phyloP scores from a whole-genome alignment of 2,888 invertebrate species.

The Embidobia sp. region DNA sequence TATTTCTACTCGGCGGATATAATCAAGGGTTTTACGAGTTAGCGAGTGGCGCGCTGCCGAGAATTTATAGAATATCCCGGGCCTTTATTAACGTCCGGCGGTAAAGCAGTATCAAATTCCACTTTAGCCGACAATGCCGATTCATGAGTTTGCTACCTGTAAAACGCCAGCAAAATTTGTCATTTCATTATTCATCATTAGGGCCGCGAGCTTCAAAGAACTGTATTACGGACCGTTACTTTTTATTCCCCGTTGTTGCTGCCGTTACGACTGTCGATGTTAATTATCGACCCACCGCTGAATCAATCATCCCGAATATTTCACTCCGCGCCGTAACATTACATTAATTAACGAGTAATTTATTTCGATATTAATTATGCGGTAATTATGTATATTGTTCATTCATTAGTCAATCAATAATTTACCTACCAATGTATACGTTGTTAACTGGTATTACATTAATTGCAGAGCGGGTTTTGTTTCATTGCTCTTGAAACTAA shows the following conservation, averaged over 20 bases:
- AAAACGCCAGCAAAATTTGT: conserved; percentile 56
- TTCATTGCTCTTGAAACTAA: no score
- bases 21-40: conserved; percentile 63
- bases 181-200: conserved; percentile 58
- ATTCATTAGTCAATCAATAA: conserved; percentile 32
- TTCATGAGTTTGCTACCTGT: conserved; percentile 55
- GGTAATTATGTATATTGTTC: conserved; percentile 32
- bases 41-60: conserved; percentile 36
- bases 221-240: conserved; percentile 21
- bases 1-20: conserved; percentile 63
- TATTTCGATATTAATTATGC: conserved; percentile 45
- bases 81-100: conserved; percentile 62
- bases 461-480: not conserved
- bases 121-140: conserved; percentile 42
- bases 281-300: conserved; percentile 20
- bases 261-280: not conserved
- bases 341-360: conserved; percentile 39
- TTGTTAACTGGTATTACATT: conserved; percentile 1
- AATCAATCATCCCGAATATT: conserved; percentile 38
- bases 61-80: conserved; percentile 60
- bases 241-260: conserved; percentile 34
- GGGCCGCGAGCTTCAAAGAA: conserved; percentile 26
- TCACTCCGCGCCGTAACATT: conserved; percentile 11
- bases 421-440: conserved; percentile 4
- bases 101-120: conserved; percentile 56